phyloP scores from a whole-genome alignment of 2,888 invertebrate genomes.

The Drosophila austrosaltans region DNA sequence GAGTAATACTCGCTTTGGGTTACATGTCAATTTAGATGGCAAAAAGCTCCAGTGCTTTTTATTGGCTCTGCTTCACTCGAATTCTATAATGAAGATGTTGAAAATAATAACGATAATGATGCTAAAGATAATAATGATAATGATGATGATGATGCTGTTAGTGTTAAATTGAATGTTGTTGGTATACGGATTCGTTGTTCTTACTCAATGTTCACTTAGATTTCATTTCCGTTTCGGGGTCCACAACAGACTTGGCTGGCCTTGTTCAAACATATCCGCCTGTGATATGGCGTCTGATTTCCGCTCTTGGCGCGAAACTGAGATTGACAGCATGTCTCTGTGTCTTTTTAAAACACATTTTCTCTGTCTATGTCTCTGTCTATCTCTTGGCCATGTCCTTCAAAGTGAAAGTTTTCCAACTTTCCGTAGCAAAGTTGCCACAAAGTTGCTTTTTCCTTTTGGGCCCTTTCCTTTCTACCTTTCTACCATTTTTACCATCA shows the following conservation, averaged over 20 bases:
- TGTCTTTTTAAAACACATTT: neutral
- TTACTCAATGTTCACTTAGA: constrained; percentile 53
- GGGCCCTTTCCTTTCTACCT: neutral
- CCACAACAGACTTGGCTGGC: constrained; percentile 24
- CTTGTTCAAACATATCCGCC: constrained; percentile 62
- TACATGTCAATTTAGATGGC: constrained; percentile 31
- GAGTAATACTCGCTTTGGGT: constrained; percentile 14
- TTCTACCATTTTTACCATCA: neutral
- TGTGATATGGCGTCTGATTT: constrained; percentile 72
- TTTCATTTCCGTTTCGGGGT: constrained; percentile 55
- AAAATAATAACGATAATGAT: constrained; percentile 22
- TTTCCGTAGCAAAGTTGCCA: constrained; percentile 20
- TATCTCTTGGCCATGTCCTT: constrained; percentile 51
- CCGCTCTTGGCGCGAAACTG: constrained; percentile 50
- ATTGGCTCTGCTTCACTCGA: constrained; percentile 19
- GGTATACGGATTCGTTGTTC: constrained; percentile 31
- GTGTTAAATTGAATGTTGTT: constrained; percentile 24
- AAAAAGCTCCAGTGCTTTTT: constrained; percentile 16
- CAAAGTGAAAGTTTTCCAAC: constrained; percentile 65
- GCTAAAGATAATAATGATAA: constrained; percentile 21
- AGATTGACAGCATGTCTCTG: constrained; percentile 59
- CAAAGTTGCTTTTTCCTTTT: neutral
- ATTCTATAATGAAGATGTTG: constrained; percentile 23
- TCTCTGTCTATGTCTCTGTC: constrained; percentile 21
- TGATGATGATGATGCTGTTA: constrained; percentile 20